Evolutionary conservation across 1,140 invertebrate species (phyloP).

Genomic region (Gonatopus flavifemur): DNA sequence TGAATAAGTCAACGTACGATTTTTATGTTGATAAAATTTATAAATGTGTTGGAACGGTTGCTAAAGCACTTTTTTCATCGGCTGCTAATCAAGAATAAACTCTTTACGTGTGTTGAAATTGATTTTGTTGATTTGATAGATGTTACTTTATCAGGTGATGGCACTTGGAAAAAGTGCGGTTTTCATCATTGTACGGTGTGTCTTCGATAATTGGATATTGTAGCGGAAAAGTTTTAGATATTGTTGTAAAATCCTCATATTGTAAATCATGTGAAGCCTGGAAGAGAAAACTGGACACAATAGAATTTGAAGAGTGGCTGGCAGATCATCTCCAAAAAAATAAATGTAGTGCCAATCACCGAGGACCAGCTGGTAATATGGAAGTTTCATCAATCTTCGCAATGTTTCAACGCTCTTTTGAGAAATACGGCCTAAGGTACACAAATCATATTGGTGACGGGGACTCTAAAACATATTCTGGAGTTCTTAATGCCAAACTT

Average conservation of each 20-base stretch:
- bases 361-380: conserved; percentile 17
- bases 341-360: conserved; percentile 15
- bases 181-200: conserved; percentile 10
- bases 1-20: conserved; percentile 12
- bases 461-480: conserved; percentile 18
- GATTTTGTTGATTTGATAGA: too few relatives aligned
- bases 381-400: conserved; percentile 6
- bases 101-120: too few relatives aligned
- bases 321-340: conserved; percentile 13
- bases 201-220: conserved; percentile 9
- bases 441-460: conserved; percentile 14
- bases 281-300: conserved; percentile 11
- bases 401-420: conserved; percentile 20
- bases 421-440: conserved; percentile 7
- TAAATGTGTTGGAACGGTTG: conserved; percentile 6
- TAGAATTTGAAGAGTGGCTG: conserved; percentile 15
- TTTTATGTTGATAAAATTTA: conserved; percentile 16
- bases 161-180: conserved; percentile 19
- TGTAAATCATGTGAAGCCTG: conserved; percentile 14
- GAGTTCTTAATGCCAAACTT: conserved; percentile 4
- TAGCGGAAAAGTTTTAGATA: conserved; percentile 17
- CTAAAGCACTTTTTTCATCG: conserved; percentile 5
- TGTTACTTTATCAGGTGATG: conserved; percentile 15
- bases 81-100: too few relatives aligned
- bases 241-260: conserved; percentile 8